Evolutionary conservation across 1,140 invertebrate genomes (phyloP).

Genomic region (Maconellicoccus hirsutus): DNA sequence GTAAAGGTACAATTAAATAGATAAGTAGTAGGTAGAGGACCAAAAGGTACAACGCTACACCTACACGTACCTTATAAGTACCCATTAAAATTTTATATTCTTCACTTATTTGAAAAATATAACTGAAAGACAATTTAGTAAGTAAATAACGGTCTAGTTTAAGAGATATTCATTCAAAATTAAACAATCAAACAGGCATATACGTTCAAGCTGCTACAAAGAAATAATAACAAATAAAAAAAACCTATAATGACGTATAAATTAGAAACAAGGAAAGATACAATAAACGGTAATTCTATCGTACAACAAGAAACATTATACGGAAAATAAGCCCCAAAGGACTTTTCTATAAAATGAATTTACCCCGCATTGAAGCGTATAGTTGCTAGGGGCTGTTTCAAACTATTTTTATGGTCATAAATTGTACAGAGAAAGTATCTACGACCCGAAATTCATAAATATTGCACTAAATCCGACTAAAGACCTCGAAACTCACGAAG

Average conservation of each 20-base stretch:
- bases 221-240: neutral
- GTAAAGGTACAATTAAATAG: no score
- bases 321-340: conserved; percentile 5
- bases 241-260: neutral
- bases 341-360: conserved; percentile 6
- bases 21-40: no score
- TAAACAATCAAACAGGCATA: no score
- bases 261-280: neutral
- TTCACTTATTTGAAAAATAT: no score
- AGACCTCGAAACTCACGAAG: conserved; percentile 11
- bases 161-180: no score
- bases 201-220: no score
- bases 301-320: conserved; percentile 2
- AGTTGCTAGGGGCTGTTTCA: neutral
- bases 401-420: neutral
- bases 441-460: conserved; percentile 17
- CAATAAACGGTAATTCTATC: conserved; percentile 4
- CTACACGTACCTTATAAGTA: no score
- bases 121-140: no score
- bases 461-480: conserved; percentile 17
- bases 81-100: no score
- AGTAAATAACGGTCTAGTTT: no score
- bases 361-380: neutral
- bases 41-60: no score
- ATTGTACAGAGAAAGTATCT: neutral